Evolutionary conservation across 2,888 invertebrate genomes (phyloP).

Genomic region (Pterostichus madidus): DNA sequence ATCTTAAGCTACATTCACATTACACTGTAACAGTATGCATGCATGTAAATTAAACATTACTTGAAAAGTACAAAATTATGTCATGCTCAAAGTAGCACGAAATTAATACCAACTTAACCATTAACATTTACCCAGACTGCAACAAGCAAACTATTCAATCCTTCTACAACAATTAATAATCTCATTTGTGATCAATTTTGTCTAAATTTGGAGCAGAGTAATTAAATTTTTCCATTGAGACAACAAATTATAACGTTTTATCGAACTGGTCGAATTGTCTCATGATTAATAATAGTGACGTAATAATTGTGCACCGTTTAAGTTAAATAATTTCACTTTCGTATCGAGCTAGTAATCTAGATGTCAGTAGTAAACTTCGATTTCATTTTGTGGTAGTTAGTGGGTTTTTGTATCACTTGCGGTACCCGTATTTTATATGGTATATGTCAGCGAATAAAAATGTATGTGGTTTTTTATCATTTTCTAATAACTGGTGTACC

Average conservation of each 20-base stretch:
- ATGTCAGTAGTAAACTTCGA: not conserved
- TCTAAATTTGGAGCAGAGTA: constrained; percentile 23
- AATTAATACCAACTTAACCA: constrained; percentile 30
- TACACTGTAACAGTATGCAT: not conserved
- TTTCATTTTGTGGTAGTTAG: constrained; percentile 22
- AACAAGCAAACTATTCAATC: not conserved
- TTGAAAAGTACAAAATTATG: constrained; percentile 18
- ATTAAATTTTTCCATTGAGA: not conserved
- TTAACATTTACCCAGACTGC: not conserved
- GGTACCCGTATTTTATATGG: constrained; percentile 18
- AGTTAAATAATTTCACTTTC: constrained; percentile 26
- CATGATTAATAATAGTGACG: constrained; percentile 11
- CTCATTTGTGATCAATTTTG: constrained; percentile 24
- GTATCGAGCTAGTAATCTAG: constrained; percentile 16
- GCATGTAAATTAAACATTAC: constrained; percentile 17
- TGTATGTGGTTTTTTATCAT: not conserved
- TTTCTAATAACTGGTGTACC: not conserved
- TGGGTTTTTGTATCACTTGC: not conserved
- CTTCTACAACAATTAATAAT: not conserved
- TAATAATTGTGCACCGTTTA: constrained; percentile 4
- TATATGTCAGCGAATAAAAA: not conserved
- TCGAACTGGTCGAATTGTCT: not conserved
- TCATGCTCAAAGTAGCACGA: constrained; percentile 51
- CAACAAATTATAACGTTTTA: constrained; percentile 7
- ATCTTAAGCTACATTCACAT: constrained; percentile 8